Evolutionary conservation across 1,140 invertebrate species (phyloP), one percentile per base, ranked within the genome.

Genomic region (Sitodiplosis mosellana): DNA sequence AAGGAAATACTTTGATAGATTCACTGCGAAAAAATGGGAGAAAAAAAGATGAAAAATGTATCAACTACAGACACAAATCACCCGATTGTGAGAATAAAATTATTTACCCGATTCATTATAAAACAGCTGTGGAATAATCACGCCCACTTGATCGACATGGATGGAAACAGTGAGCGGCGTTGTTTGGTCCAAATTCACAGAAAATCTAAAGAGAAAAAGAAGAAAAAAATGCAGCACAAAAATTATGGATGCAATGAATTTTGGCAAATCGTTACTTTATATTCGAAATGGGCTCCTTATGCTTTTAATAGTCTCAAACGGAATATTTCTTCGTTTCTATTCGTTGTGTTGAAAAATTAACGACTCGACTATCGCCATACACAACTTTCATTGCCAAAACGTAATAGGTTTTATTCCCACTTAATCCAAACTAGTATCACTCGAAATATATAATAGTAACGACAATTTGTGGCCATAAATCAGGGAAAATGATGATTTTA

Each of bases 101-200:
- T 14, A 22, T 19, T 2, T 47, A 11, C 6, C n/a, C 33, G 17
- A 27, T 34, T 47, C 15, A 8, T 46, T 14, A 46, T 27, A 21
- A 21, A 21, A 17, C n/a, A 36, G 7, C 33, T 27, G 33, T 15
- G 11, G 18, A 22, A 27, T 59, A 48, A 51, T 56, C 51, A 63
- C 58, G 45, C 55, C 54, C 54, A 54, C 51, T 45, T 45, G 17
- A 22, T 14, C 14, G 6, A 22, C 7, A 20, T 60, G 59, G 45
- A 63, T 61, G 48, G 52, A 55, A 53, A 63, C 60, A 48, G 53
- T 59, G 48, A 63, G 56, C 46, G 61, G 60, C 49, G 58, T 54
- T 27, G 61, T 59, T 49, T 50, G 47, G 52, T 63, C 63, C 33
- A 63, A 48, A 21, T 59, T 51, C 21, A 63, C 54, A 44, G 59